Evolutionary conservation across 2,888 invertebrate genomes (phyloP), one percentile per base, ranked within the genome.

Genomic region (Lepidocyrtoides sp.): DNA sequence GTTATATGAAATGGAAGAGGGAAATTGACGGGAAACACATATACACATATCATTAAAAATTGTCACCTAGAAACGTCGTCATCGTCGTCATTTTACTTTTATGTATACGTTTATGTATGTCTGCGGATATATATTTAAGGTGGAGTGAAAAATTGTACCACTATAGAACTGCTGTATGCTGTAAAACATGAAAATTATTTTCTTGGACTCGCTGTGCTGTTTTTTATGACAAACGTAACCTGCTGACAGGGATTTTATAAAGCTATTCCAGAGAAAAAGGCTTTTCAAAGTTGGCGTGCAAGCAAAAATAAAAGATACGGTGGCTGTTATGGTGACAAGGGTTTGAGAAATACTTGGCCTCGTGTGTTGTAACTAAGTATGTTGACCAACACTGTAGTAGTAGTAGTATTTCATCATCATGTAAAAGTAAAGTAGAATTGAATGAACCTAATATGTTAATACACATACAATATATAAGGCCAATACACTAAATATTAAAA

Each of bases 221-320:
- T 83, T 77, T 83, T 85, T 85, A 72, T 85, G 85, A 57, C 72
- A 75, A 75, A 63, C 17, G 77, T 77, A 86, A 77, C 86, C 54
- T 86, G 86, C 86, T 77, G 77, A 86, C 77, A 77, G 41, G 77
- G 86, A 77, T 77, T 75, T 72, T 86, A 57, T 75, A 75, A 84
- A 85, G 69, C 54, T 26, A 44, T 44, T 23, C 44, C 7, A 5
- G 77, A 12, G 60, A 72, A 83, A 72, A 82, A 44, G 14, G 36
- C 36, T 8, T 75, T 26, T 12, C 10, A 48, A n/a, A 8, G 23
- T 75, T 26, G 75, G 23, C 54, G 51, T 44, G n/a, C 17, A 7
- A 57, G 66, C 66, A 66, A n/a, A 66, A 66, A n/a, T 54, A 54
- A 36, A 36, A 2, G 2, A 36, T 36, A n/a, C n/a, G 36, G 4